Conservation (phyloP, 2,797 vertebrate species). For the Leuciscus waleckii region DNA sequence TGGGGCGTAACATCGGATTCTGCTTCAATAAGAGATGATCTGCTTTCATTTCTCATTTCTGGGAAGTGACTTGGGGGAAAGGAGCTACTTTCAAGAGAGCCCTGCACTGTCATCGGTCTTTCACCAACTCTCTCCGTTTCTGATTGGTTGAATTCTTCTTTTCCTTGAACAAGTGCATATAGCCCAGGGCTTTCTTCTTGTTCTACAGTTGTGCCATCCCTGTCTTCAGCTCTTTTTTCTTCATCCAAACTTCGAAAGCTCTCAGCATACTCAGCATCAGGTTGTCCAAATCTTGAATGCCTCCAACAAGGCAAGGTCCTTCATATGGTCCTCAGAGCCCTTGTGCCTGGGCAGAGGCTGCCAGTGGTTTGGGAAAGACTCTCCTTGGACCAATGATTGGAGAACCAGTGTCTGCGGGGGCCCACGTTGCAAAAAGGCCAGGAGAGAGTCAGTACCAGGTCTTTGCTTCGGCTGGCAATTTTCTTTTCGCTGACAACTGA, state of each 20-base stretch:
- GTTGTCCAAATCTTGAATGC: slow-evolving; percentile 70
- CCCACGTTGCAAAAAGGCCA: slow-evolving; percentile 83
- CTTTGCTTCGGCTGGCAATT: slow-evolving; percentile 82
- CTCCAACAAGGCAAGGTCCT: slow-evolving; percentile 78
- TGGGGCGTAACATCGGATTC: slow-evolving; percentile 32
- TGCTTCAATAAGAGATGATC: slow-evolving; percentile 28
- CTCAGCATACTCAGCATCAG: slow-evolving; percentile 77
- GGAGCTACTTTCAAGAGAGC: slow-evolving; percentile 27
- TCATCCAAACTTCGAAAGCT: slow-evolving; percentile 74
- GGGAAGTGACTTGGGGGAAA: slow-evolving; percentile 47
- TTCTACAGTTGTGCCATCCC: slow-evolving; percentile 59
- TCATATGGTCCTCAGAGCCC: slow-evolving; percentile 67
- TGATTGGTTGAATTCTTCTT: slow-evolving; percentile 75
- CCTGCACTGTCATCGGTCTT: slow-evolving; percentile 33
- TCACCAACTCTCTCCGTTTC: slow-evolving; percentile 63
- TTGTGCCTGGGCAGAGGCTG: slow-evolving; percentile 54
- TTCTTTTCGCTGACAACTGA: slow-evolving; percentile 83
- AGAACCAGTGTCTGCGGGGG: slow-evolving; percentile 75
- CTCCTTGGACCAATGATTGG: slow-evolving; percentile 76
- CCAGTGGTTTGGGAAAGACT: slow-evolving; percentile 72
- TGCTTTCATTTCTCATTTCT: slow-evolving; percentile 26
- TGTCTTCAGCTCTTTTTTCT: slow-evolving; percentile 68
- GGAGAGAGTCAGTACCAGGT: slow-evolving; percentile 78
- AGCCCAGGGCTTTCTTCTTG: slow-evolving; percentile 65
- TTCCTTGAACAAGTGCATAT: slow-evolving; percentile 63